These are phyloP conservation scores for Bombus vancouverensis DNA, from an alignment of 1,140 invertebrate species.

Conservation along the genomic window DNA sequence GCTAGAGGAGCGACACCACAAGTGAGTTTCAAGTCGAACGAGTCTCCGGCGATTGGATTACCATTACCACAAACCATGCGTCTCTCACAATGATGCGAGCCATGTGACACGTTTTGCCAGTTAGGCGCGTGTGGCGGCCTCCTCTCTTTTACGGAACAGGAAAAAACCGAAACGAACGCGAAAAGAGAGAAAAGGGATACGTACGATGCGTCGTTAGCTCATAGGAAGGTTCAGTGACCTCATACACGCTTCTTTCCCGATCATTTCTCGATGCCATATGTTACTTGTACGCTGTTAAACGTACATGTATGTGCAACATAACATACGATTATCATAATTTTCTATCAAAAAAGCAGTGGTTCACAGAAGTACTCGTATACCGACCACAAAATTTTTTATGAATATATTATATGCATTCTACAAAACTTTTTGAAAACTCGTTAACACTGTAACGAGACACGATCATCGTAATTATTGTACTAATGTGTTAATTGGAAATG, in stretches of 20 bases:
- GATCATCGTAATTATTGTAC: no score
- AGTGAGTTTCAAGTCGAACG: slow-evolving; percentile 49
- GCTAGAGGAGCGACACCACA: slow-evolving; percentile 38
- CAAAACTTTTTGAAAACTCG: no score
- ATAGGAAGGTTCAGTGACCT: slow-evolving; percentile 49
- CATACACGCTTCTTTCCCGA: slow-evolving; percentile 28
- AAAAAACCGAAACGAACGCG: not conserved
- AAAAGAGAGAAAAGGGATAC: slow-evolving; percentile 19
- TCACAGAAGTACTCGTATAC: no score
- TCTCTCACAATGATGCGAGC: slow-evolving; percentile 8
- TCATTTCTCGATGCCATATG: slow-evolving; percentile 46
- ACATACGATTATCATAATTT: not conserved
- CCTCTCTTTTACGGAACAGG: slow-evolving; percentile 1
- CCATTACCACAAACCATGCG: not conserved
- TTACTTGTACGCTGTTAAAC: slow-evolving; percentile 31
- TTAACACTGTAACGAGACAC: no score
- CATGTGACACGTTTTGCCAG: slow-evolving; percentile 9
- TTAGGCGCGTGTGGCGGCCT: not conserved
- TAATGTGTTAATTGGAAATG: no score
- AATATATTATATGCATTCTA: not conserved
- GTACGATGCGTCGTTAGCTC: slow-evolving; percentile 38
- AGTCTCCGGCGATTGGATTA: not conserved
- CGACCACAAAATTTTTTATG: not conserved
- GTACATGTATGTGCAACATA: not conserved
- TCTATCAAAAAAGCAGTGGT: not conserved